These are phyloP conservation scores for Cheilosia variabilis DNA, from an alignment of 2,888 invertebrate genomes.

Conservation along the genomic window DNA sequence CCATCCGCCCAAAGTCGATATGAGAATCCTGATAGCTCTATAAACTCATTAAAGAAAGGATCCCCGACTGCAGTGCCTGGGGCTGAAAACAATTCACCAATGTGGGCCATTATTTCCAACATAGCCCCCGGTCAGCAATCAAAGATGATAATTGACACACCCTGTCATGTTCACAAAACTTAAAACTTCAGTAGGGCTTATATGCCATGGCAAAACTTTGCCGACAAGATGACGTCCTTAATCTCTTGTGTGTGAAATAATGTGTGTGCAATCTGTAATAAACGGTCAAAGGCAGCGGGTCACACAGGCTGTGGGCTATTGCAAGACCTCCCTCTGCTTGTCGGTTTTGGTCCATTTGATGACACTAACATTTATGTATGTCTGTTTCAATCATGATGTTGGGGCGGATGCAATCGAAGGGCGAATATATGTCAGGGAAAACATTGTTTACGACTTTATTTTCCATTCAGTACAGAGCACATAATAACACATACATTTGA, in stretches of 20 bases:
- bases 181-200: slow-evolving; percentile 12
- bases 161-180: slow-evolving; percentile 53
- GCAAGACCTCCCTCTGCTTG: neutral
- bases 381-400: slow-evolving; percentile 20
- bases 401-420: slow-evolving; percentile 44
- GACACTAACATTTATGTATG: slow-evolving; percentile 27
- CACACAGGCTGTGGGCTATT: neutral
- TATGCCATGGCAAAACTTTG: neutral
- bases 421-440: slow-evolving; percentile 46
- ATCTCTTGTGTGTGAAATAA: slow-evolving; percentile 17
- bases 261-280: slow-evolving; percentile 14
- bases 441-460: slow-evolving; percentile 67
- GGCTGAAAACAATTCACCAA: slow-evolving; percentile 12
- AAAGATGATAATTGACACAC: slow-evolving; percentile 55
- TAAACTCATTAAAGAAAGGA: neutral
- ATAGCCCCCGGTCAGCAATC: slow-evolving; percentile 35
- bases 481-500: slow-evolving; percentile 2
- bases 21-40: neutral
- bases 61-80: neutral
- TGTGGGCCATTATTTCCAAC: slow-evolving; percentile 5
- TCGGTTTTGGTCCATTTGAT: slow-evolving; percentile 29
- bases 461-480: slow-evolving; percentile 30
- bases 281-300: slow-evolving; percentile 36
- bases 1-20: slow-evolving; percentile 1
- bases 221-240: slow-evolving; percentile 40